Percentiles rank a stretch among this genome's conserved stretches.
phyloP scores from a whole-genome alignment of 2,888 invertebrate species.

The Rhodophaea formosa region DNA sequence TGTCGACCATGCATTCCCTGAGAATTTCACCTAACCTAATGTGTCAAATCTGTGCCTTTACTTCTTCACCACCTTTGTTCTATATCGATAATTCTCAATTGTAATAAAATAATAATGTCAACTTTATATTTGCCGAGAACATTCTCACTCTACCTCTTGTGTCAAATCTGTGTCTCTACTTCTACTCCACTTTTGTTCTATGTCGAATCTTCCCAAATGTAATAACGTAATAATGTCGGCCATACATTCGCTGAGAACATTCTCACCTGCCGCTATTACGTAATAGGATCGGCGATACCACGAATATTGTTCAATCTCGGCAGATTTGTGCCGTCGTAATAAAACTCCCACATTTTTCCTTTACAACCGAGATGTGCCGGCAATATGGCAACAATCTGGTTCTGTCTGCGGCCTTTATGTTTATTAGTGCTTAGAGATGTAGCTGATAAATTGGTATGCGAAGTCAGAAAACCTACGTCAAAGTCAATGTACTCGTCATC shows the following conservation, averaged over 20 bases:
- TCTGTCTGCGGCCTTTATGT: neutral
- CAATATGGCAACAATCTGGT: neutral
- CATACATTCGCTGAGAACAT: constrained; percentile 6
- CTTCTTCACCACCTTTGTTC: no score
- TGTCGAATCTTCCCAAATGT: neutral
- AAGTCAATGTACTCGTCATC: no score
- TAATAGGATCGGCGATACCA: neutral
- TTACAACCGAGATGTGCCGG: neutral
- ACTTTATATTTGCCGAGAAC: no score
- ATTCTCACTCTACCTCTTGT: no score
- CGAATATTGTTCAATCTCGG: constrained; percentile 13
- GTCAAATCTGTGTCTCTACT: no score
- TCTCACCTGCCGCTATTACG: constrained; percentile 3
- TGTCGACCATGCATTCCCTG: neutral
- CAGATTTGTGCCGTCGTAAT: constrained; percentile 20
- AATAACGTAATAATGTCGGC: constrained; percentile 12
- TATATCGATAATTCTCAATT: no score
- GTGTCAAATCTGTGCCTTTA: no score
- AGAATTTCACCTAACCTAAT: constrained; percentile 4
- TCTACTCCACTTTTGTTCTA: neutral
- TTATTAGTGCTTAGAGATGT: neutral
- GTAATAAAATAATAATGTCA: no score
- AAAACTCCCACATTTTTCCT: neutral
- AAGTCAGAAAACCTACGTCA: no score
- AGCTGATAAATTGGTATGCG: no score